phyloP scores from a whole-genome alignment of 2,113 vertebrate genomes.

The Clarias gariepinus region DNA sequence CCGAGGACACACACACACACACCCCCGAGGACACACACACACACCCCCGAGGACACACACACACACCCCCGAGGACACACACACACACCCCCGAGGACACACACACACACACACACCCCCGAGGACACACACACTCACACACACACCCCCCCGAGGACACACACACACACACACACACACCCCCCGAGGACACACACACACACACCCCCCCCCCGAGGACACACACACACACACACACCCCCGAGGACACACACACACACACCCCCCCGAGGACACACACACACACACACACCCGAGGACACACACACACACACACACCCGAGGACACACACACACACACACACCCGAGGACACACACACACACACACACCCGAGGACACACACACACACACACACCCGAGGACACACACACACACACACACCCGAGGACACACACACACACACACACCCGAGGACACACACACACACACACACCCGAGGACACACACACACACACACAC shows the following conservation, averaged over 20 bases:
- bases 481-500: constrained; percentile 37
- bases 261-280: no score
- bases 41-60: not conserved
- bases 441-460: not conserved
- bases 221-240: not conserved
- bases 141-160: not conserved
- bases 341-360: not conserved
- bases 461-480: no score
- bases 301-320: not conserved
- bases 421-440: no score
- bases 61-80: not conserved
- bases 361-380: not conserved
- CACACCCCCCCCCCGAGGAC: not conserved
- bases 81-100: not conserved
- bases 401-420: not conserved
- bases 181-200: not conserved
- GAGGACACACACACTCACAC: not conserved
- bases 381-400: not conserved
- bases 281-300: not conserved
- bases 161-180: no score
- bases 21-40: not conserved
- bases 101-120: not conserved
- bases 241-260: not conserved
- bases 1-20: not conserved
- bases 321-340: not conserved